A percentile compares a stretch with the other conserved stretches of the same genome.
Conservation (phyloP, 2,797 vertebrate species). For the Sebastes jordani region DNA sequence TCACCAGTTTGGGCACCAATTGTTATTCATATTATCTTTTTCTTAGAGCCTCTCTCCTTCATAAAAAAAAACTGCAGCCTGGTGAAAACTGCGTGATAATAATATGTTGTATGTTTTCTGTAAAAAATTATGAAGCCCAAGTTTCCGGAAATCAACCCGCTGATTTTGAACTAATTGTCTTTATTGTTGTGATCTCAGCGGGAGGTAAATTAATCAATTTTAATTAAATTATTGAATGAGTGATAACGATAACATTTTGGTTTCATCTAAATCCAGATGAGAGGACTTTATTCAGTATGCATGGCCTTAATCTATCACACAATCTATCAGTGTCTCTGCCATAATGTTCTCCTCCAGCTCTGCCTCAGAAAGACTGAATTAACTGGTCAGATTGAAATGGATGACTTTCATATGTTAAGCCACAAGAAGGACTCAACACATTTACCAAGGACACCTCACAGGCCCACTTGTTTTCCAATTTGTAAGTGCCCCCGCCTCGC, state of each 20-base stretch:
- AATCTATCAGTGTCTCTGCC: slow-evolving; percentile 54
- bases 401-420: slow-evolving; percentile 70
- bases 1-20: background rate
- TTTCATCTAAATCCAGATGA: slow-evolving; percentile 39
- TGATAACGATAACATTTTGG: slow-evolving; percentile 34
- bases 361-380: slow-evolving; percentile 61
- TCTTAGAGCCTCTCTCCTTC: background rate
- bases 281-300: slow-evolving; percentile 43
- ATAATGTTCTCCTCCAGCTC: slow-evolving; percentile 43
- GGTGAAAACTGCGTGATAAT: background rate
- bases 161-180: slow-evolving; percentile 4
- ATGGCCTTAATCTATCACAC: slow-evolving; percentile 45
- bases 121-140: background rate
- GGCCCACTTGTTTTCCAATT: slow-evolving; percentile 53
- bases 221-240: slow-evolving; percentile 16
- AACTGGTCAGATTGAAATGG: slow-evolving; percentile 69
- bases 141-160: background rate
- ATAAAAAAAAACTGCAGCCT: background rate
- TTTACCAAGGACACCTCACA: slow-evolving; percentile 51
- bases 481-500: slow-evolving; percentile 37
- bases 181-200: slow-evolving; percentile 12
- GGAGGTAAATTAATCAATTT: slow-evolving; percentile 27
- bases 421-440: slow-evolving; percentile 47
- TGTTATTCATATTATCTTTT: background rate
- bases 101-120: background rate